Evolutionary conservation across 92 coral and sea anemone species (phyloP), one percentile per base, ranked within the genome.

Genomic region (Palythoa grandiflora): DNA sequence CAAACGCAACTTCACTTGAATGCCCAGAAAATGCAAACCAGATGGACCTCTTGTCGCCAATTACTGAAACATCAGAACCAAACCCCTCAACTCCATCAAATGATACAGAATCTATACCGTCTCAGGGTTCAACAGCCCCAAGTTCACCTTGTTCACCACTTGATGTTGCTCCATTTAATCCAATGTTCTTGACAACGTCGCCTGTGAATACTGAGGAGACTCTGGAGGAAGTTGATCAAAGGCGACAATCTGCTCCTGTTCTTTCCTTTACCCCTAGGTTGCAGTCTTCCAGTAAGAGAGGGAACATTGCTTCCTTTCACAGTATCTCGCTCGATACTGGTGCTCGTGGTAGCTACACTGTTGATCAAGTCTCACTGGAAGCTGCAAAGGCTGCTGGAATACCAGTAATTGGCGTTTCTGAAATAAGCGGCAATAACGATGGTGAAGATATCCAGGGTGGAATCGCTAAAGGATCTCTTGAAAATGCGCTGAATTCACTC

Each of bases 311-410:
- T 10, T 72, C 90, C 54, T 80, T 75, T 16, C 91, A 87, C 6
- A 90, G 91, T 48, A 84, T 68, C 17, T 95, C 96, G 1, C 71
- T 89, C 40, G 98, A 91, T 54, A 71, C 85, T 16, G 83, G 91
- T 59, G 76, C 94, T 7, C 93, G 99, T 9, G 99, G 99, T n/a
- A 96, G 99, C 79, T 96, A 95, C 73, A 89, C 98, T 3, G 96
- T 96, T 20, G 93, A 87, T 71, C 93, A 92, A 8, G 93, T 93
- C 81, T 91, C 99, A 16, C 85, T 87, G 40, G 99, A 95, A 89
- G 90, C 99, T 14, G 99, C 99, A 44, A 88, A 91, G 77, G 99
- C 99, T 57, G 98, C 98, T 73, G 99, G 99, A 40, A 92, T 96
- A 77, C 99, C 99, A 16, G 96, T 96, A n/a, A 94, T 96, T 76